Evolutionary conservation across 2,113 vertebrate genomes (phyloP).

Genomic region (Sturnira hondurensis): DNA sequence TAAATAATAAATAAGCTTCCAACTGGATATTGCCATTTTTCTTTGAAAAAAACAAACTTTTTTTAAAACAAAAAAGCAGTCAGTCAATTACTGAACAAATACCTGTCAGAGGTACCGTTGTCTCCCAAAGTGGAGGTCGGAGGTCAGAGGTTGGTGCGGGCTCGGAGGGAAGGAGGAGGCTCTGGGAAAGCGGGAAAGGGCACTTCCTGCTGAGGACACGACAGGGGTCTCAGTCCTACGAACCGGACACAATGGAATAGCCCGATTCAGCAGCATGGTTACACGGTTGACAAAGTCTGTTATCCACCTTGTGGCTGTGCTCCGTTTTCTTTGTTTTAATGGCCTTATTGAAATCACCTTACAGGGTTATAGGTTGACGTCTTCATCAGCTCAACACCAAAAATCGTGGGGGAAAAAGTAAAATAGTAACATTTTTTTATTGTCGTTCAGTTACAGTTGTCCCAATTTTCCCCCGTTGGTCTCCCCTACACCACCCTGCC

Average conservation of each 20-base stretch:
- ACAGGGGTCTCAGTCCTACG: neutral
- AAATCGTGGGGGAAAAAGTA: neutral
- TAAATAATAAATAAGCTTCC: slow-evolving; percentile 80
- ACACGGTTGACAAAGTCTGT: neutral
- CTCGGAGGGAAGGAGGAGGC: neutral
- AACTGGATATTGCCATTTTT: slow-evolving; percentile 80
- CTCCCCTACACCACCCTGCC: too few species aligned
- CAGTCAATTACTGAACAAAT: neutral
- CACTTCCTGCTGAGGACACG: neutral
- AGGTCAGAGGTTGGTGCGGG: neutral
- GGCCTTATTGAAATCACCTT: neutral
- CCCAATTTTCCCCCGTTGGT: too few species aligned
- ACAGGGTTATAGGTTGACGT: neutral
- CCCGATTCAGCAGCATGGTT: neutral
- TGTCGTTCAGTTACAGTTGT: too few species aligned
- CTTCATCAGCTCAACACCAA: too few species aligned
- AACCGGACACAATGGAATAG: neutral
- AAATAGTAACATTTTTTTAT: too few species aligned
- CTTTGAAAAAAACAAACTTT: slow-evolving; percentile 81
- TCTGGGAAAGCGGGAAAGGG: too few species aligned
- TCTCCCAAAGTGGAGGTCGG: neutral
- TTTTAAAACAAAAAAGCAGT: slow-evolving; percentile 27
- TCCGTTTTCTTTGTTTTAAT: neutral
- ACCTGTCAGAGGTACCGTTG: neutral
- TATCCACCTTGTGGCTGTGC: neutral